These are phyloP conservation scores for Chymomyza caudatula DNA, from an alignment of 2,888 invertebrate species.

Conservation along the genomic window DNA sequence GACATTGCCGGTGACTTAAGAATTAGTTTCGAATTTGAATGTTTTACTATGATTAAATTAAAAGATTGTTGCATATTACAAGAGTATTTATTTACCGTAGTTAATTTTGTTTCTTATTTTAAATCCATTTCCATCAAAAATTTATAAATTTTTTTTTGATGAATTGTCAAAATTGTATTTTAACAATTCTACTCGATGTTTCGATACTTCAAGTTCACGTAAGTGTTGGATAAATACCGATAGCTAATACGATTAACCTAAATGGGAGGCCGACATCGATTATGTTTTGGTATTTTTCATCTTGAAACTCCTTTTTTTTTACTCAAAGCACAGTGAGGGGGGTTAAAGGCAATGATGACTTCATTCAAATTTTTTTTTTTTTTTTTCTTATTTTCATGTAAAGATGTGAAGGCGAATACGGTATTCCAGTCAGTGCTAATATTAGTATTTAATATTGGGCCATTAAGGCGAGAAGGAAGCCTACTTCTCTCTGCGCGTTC, in stretches of 20 bases:
- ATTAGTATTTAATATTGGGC: no score
- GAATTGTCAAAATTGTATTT: neutral
- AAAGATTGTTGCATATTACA: conserved; percentile 5
- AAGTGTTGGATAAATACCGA: neutral
- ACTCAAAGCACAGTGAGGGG: no score
- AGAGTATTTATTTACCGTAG: conserved; percentile 2
- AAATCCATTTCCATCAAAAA: neutral
- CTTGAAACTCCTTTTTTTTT: no score
- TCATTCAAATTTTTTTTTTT: no score
- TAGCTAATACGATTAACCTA: neutral
- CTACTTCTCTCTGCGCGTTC: no score
- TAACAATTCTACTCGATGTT: neutral
- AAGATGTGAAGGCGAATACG: no score
- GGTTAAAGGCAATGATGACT: no score
- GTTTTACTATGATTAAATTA: neutral
- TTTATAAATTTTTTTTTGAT: neutral
- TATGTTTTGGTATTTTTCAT: no score
- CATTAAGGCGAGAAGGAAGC: no score
- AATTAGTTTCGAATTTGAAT: neutral
- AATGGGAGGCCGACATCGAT: no score
- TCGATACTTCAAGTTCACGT: neutral
- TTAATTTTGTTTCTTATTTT: conserved; percentile 41
- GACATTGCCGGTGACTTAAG: neutral
- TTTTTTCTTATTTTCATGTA: no score
- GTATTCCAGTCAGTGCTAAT: no score